Evolutionary conservation across 1,140 invertebrate species (phyloP).

Genomic region (Daktulosphaira vitifoliae): DNA sequence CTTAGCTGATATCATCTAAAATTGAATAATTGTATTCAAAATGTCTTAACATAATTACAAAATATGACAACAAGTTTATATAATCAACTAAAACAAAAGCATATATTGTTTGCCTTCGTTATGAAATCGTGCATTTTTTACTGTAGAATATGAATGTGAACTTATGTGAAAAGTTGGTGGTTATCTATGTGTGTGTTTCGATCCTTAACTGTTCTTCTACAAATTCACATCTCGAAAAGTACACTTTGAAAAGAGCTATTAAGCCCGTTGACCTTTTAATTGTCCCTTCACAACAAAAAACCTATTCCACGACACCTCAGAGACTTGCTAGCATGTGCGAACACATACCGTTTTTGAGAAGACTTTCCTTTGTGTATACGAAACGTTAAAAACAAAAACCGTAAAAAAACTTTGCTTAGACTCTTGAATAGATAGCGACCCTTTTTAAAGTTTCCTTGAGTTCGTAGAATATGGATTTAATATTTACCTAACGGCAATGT

Average conservation of each 20-base stretch:
- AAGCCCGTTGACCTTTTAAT: slow-evolving; percentile 25
- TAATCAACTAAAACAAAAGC: too few species aligned
- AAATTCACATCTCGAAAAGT: slow-evolving; percentile 10
- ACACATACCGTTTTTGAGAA: too few species aligned
- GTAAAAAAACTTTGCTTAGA: slow-evolving; percentile 12
- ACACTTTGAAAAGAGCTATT: slow-evolving; percentile 20
- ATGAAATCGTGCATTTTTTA: too few species aligned
- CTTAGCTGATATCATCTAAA: too few species aligned
- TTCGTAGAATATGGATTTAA: neutral
- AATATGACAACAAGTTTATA: too few species aligned
- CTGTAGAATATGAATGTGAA: too few species aligned
- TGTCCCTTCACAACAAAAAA: slow-evolving; percentile 15
- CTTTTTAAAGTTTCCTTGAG: slow-evolving; percentile 2
- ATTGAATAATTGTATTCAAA: too few species aligned
- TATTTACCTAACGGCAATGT: slow-evolving; percentile 1
- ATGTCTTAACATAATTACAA: too few species aligned
- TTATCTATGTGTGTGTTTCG: too few species aligned
- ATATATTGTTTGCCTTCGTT: too few species aligned
- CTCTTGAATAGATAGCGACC: slow-evolving; percentile 6
- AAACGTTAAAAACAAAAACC: too few species aligned
- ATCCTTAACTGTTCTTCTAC: neutral
- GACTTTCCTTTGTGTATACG: neutral
- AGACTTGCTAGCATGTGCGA: neutral
- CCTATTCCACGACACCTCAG: neutral
- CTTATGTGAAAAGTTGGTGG: too few species aligned